Base-by-base conservation (phyloP, 2,888 invertebrate genomes). In the Lasioglossum figueresi region DNA sequence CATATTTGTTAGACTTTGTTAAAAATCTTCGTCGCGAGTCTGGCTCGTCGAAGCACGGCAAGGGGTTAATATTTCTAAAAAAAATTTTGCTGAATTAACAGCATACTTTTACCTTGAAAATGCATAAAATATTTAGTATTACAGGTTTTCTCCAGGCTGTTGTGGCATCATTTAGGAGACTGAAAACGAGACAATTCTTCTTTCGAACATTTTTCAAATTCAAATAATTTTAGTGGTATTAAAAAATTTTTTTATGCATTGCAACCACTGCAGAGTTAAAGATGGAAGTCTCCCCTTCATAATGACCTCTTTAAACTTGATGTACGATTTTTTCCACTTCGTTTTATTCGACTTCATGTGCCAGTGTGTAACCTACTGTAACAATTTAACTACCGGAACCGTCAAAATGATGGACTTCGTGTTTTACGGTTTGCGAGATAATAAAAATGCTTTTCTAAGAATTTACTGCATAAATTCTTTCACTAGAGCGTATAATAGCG, bases 311-410 rank as follows among this genome's bases (percentile, higher is more conserved):
- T 52, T 23, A 52, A 52, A 52, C 52, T 3, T n/a, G n/a, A n/a
- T 52, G 52, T n/a, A 52, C 52, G 52, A 52, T 52, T 52, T 52
- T 52, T 52, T n/a, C 23, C 52, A 10, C n/a, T n/a, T 19, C 16
- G 52, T 52, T 52, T 23, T 52, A n/a, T n/a, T n/a, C 23, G 10
- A 52, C 52, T 52, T 52, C 52, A n/a, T 52, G n/a, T 8, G n/a
- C 8, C 52, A 52, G n/a, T 10, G 52, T 52, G 52, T 52, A 52
- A 52, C 52, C 52, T 52, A 52, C 52, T 52, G 52, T 10, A n/a
- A 52, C 52, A n/a, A 52, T 52, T 52, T n/a, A 52, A 52, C 52
- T 52, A 52, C 52, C 52, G 52, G 52, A 52, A 52, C 52, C 52
- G 52, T 52, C 52, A 52, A 52, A 52, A 52, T 52, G 52, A 52